Evolutionary conservation across 2,888 invertebrate genomes (phyloP).

Genomic region (Agonopterix alstromeriana): DNA sequence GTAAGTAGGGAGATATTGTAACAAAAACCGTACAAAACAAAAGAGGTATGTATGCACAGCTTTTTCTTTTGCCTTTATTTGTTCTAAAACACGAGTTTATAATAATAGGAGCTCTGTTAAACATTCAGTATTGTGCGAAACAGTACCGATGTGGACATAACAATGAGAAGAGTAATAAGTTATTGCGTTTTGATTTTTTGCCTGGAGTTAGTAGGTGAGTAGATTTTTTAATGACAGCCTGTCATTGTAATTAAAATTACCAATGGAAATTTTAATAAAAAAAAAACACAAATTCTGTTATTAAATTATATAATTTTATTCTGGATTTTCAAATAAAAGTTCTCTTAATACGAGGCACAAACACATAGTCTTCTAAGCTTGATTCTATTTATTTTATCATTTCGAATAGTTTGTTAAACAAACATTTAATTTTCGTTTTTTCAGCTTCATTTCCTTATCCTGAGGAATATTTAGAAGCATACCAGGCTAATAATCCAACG

Average conservation of each 20-base stretch:
- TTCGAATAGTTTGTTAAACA: not conserved
- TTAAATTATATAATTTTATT: not conserved
- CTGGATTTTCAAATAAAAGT: not conserved
- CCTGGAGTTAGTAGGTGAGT: conserved; percentile 35
- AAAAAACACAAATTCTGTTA: not conserved
- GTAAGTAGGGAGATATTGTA: conserved; percentile 14
- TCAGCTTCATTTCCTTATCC: conserved; percentile 12
- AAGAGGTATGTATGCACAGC: conserved; percentile 40
- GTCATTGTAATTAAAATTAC: not conserved
- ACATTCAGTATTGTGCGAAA: conserved; percentile 31
- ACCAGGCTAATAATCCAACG: not conserved
- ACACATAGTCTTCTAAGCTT: no score
- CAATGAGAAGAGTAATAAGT: conserved; percentile 26
- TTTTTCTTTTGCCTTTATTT: conserved; percentile 29
- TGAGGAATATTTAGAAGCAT: conserved; percentile 1
- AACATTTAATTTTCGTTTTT: not conserved
- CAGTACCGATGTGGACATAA: conserved; percentile 27
- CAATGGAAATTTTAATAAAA: not conserved
- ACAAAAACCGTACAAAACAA: conserved; percentile 19
- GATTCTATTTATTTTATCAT: not conserved
- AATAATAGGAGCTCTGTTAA: conserved; percentile 24
- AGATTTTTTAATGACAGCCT: not conserved
- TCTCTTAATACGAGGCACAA: not conserved
- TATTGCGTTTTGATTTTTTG: conserved; percentile 27
- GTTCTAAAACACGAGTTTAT: conserved; percentile 26